Evolutionary conservation across 2,888 invertebrate genomes (phyloP), one percentile per base, ranked within the genome.

Genomic region (Hedya salicella): DNA sequence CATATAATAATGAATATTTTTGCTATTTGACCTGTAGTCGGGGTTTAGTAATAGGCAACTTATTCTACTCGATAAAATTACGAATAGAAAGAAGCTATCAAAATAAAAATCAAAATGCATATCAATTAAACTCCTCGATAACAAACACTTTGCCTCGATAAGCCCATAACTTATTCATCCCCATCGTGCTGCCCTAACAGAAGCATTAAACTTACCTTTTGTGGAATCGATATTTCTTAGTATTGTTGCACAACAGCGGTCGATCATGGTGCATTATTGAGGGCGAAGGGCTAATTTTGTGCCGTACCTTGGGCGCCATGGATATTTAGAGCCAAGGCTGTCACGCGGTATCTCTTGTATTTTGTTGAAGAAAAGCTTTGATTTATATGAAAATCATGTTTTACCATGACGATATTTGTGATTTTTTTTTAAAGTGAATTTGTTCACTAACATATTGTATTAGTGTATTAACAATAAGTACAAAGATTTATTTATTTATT

Each of bases 221-320:
- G 25, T n/a, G 17, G 49, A 66, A 56, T 62, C 62, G 62, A 62
- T 62, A 67, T 16, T 53, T 57, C 57, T 25, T 16, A 21, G 53
- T 48, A 36, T 56, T 69, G 60, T 74, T 75, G 74, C 76, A 73
- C 72, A 75, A 74, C 69, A 70, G 67, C 53, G 78, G 77, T 80
- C 83, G 84, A 83, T 75, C 70, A 54, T 70, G 75, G 76, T 87
- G 76, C 83, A 87, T 89, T 83, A 83, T 88, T 86, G 77, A 86
- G 70, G 4, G 70, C 70, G 62, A 40, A n/a, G 19, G 69, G 71
- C 70, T 75, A 70, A 73, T 68, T 73, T 71, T 74, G 73, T 68
- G 21, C 48, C 6, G 25, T 25, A 25, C 25, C 25, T 25, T 36
- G 36, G n/a, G 25, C 17, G 32, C 59, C 49, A 49, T 49, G 62